Evolutionary conservation across 2,113 vertebrate species (phyloP).

Genomic region (Hipposideros armiger): DNA sequence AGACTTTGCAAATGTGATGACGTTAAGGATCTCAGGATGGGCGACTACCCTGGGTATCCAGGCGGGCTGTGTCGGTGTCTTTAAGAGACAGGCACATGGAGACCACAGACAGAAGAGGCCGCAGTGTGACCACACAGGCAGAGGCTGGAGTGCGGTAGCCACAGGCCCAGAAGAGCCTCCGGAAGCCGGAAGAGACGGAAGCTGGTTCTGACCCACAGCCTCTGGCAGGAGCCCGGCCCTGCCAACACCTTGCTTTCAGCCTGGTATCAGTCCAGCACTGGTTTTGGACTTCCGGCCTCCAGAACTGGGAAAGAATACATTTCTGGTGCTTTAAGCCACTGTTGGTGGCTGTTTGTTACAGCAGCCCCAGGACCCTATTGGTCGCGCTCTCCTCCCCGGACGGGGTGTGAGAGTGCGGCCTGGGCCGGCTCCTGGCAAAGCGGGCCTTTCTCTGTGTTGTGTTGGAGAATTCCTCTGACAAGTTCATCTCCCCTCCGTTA

Average conservation of each 20-base stretch:
- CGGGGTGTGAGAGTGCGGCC: rapidly evolving
- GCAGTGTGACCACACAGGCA: not conserved
- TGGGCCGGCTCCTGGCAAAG: not conserved
- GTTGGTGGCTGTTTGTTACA: not conserved
- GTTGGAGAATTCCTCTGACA: not conserved
- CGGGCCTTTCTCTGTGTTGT: not conserved
- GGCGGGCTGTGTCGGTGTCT: too few relatives aligned
- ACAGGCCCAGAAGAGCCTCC: not conserved
- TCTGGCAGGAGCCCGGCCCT: not conserved
- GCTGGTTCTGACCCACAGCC: not conserved
- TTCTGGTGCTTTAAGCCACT: not conserved
- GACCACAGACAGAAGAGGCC: not conserved
- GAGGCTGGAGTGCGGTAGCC: too few relatives aligned
- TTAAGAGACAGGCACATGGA: not conserved
- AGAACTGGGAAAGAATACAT: too few relatives aligned
- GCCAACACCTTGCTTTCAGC: rapidly evolving
- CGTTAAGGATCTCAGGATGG: too few relatives aligned
- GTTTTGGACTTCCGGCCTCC: not conserved
- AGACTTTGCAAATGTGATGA: not conserved
- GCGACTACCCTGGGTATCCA: not conserved
- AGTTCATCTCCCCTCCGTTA: not conserved
- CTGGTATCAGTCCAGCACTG: not conserved
- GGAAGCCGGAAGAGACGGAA: not conserved
- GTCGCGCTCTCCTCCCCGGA: rapidly evolving
- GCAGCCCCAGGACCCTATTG: not conserved